Evolutionary conservation across 2,888 invertebrate genomes (phyloP).

Genomic region (Lasioglossum oenotherae): DNA sequence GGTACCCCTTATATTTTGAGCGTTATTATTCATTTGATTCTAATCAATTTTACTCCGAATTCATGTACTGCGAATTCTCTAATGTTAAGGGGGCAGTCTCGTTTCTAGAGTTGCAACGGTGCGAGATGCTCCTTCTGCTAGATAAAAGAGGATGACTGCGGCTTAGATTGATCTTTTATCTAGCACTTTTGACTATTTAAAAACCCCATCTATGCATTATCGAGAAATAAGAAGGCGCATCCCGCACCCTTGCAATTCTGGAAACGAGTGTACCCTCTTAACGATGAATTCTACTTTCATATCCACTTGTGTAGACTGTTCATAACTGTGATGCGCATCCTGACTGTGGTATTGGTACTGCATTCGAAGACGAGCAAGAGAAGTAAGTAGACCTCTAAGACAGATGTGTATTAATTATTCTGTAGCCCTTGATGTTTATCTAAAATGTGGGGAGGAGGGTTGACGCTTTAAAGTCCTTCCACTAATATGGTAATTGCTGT

Average conservation of each 20-base stretch:
- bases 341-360: conserved; percentile 86
- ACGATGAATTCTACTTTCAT: conserved; percentile 22
- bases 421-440: conserved; percentile 25
- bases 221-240: no score
- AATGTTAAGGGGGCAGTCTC: neutral
- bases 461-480: conserved; percentile 70
- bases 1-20: conserved; percentile 65
- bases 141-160: no score
- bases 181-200: no score
- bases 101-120: no score
- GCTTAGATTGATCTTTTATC: no score
- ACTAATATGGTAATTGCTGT: conserved; percentile 74
- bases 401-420: conserved; percentile 14
- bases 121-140: no score
- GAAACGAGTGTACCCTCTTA: no score
- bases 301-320: conserved; percentile 77
- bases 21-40: neutral
- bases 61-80: neutral
- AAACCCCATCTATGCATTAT: no score
- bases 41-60: neutral
- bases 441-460: conserved; percentile 64
- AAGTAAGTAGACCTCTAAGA: conserved; percentile 77
- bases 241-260: no score
- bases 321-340: conserved; percentile 86
- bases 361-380: conserved; percentile 85